A percentile compares a stretch with the other conserved stretches of the same genome.
phyloP scores from a whole-genome alignment of 2,888 invertebrate genomes.

The Trichogramma evanescens region DNA sequence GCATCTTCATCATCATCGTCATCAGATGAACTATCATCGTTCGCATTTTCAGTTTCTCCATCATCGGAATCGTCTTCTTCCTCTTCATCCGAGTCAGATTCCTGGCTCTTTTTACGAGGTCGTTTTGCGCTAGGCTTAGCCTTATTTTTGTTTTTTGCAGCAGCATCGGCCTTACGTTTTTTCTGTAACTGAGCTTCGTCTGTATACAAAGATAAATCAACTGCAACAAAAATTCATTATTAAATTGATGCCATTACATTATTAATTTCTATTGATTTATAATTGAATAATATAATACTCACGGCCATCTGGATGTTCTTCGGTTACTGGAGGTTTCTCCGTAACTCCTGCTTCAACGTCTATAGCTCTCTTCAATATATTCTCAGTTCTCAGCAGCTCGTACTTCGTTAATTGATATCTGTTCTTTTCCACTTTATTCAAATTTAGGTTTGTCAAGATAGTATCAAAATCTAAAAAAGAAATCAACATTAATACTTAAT shows the following conservation, averaged over 20 bases:
- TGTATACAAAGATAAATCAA: constrained; percentile 76
- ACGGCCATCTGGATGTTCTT: constrained; percentile 82
- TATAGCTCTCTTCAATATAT: constrained; percentile 76
- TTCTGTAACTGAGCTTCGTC: constrained; percentile 75
- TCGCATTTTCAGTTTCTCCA: constrained; percentile 11
- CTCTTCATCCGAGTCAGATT: constrained; percentile 33
- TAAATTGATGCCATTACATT: constrained; percentile 2
- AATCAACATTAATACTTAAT: background rate
- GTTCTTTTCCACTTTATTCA: constrained; percentile 67
- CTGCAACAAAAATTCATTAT: constrained; percentile 46
- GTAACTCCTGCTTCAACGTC: constrained; percentile 70
- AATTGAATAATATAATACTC: constrained; percentile 45
- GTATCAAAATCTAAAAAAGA: constrained; percentile 70
- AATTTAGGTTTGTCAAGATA: constrained; percentile 76
- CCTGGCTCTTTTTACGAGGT: constrained; percentile 35
- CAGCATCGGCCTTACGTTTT: constrained; percentile 52
- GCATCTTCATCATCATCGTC: constrained; percentile 21
- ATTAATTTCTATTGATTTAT: constrained; percentile 3
- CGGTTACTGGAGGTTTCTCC: constrained; percentile 59
- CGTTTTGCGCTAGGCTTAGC: constrained; percentile 54
- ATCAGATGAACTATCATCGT: constrained; percentile 13
- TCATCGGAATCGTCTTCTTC: constrained; percentile 21
- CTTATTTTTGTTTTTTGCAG: constrained; percentile 54
- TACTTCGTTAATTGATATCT: constrained; percentile 62
- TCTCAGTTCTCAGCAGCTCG: constrained; percentile 73